Percentiles rank a stretch among this genome's conserved stretches.
Evolutionary conservation across 1,140 invertebrate species (phyloP).

Genomic region (Polypedilum vanderplanki): DNA sequence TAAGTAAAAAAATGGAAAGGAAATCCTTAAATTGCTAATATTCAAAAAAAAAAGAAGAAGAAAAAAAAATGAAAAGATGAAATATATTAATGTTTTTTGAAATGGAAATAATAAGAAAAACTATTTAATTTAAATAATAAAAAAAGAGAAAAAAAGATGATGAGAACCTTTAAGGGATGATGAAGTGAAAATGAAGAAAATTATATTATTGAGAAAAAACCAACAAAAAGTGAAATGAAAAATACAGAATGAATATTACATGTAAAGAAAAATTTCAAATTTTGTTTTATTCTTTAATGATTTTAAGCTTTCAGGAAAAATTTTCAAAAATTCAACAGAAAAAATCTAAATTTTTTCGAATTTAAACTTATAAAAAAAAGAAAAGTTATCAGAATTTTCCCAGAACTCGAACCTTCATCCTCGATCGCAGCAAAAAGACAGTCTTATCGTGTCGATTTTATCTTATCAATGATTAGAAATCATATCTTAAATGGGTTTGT

Average conservation of each 20-base stretch:
- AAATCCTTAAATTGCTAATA: no score
- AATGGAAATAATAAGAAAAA: not conserved
- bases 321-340: no score
- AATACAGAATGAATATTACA: constrained; percentile 19
- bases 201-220: not conserved
- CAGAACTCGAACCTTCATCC: no score
- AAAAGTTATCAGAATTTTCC: not conserved
- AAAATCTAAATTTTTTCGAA: no score
- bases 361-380: not conserved
- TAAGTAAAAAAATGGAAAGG: no score
- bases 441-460: not conserved
- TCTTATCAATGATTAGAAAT: constrained; percentile 3
- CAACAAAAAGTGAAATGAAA: constrained; percentile 19
- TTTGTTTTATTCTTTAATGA: not conserved
- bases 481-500: constrained; percentile 1
- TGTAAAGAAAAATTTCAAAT: constrained; percentile 9
- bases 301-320: not conserved
- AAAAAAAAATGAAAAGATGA: not conserved
- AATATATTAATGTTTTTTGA: not conserved
- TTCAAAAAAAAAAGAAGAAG: not conserved
- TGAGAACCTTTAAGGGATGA: not conserved
- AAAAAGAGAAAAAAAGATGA: not conserved
- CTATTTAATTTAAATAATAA: constrained; percentile 15
- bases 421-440: not conserved
- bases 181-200: not conserved